Evolutionary conservation across 2,113 vertebrate species (phyloP).

Genomic region (Antigone vipio): DNA sequence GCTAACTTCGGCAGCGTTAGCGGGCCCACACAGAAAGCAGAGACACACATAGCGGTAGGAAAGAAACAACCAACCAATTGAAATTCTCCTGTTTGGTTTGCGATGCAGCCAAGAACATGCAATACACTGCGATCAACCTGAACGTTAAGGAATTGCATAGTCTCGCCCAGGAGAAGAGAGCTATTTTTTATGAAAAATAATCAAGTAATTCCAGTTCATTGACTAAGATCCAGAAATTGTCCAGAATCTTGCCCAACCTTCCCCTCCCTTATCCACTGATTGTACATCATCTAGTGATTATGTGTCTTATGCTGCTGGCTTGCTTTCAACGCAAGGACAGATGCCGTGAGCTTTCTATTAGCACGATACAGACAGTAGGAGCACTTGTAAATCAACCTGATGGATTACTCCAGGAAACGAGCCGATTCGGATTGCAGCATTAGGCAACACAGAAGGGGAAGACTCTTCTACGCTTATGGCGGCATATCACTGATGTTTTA

Average conservation of each 20-base stretch:
- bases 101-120: not conserved
- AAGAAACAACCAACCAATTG: not conserved
- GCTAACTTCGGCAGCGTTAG: not conserved
- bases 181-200: not conserved
- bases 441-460: not conserved
- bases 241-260: not conserved
- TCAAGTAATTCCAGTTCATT: not conserved
- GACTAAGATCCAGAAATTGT: not conserved
- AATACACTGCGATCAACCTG: not conserved
- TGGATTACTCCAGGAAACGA: not conserved
- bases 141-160: not conserved
- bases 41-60: rapidly evolving
- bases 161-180: not conserved
- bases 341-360: slow-evolving; percentile 45
- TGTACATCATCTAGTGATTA: slow-evolving; percentile 4
- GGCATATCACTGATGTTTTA: not conserved
- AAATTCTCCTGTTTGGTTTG: not conserved
- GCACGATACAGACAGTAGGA: not conserved
- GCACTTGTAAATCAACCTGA: slow-evolving; percentile 52
- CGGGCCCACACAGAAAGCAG: not conserved
- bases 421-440: not conserved
- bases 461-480: not conserved
- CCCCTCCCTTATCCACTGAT: not conserved
- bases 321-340: slow-evolving; percentile 3
- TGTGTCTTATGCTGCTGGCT: not conserved